Evolutionary conservation across 2,797 vertebrate species (phyloP).

Genomic region (Rhabdomys pumilio): DNA sequence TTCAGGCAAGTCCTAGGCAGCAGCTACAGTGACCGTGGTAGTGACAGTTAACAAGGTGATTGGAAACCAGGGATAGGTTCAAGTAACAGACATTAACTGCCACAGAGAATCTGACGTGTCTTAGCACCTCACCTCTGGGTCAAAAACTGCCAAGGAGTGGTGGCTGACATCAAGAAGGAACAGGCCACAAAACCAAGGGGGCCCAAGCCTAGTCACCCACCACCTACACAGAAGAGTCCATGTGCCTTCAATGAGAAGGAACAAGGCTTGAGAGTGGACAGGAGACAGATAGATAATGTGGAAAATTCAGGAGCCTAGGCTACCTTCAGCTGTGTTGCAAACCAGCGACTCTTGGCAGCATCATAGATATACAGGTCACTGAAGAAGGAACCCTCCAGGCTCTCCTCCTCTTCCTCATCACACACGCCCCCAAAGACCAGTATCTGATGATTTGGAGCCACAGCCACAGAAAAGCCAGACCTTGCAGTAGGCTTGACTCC

Average conservation of each 20-base stretch:
- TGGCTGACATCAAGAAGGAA: neutral
- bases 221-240: neutral
- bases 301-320: neutral
- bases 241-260: neutral
- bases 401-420: slow-evolving; percentile 97
- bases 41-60: neutral
- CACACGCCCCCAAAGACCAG: slow-evolving; percentile 97
- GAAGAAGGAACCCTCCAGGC: slow-evolving; percentile 96
- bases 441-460: slow-evolving; percentile 91
- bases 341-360: slow-evolving; percentile 94
- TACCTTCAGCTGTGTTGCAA: slow-evolving; percentile 93
- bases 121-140: neutral
- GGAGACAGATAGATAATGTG: fast-evolving
- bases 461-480: slow-evolving; percentile 93
- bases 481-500: slow-evolving; percentile 94
- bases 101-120: neutral
- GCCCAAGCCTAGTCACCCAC: neutral
- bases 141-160: neutral
- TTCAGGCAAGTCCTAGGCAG: neutral
- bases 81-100: neutral
- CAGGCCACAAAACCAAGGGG: too few species aligned
- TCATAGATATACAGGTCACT: slow-evolving; percentile 96
- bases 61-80: neutral
- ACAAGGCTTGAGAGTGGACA: neutral
- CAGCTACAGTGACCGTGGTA: neutral